These are phyloP conservation scores for Acanthosepion pharaonis DNA, from an alignment of 2,888 invertebrate genomes.

Conservation along the genomic window DNA sequence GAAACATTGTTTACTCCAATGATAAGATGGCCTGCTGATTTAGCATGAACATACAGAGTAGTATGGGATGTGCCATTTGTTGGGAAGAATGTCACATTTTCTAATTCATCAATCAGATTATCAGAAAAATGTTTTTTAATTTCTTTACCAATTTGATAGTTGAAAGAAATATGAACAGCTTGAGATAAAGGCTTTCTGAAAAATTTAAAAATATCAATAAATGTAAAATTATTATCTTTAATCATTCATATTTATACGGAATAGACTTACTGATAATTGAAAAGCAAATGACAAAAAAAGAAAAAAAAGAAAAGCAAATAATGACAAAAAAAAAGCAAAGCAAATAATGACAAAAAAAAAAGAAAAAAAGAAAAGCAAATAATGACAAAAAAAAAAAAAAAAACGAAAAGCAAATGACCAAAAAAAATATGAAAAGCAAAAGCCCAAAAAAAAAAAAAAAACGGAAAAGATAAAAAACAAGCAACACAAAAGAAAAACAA, in stretches of 20 bases:
- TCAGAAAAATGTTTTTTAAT: neutral
- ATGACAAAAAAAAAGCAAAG: too few relatives aligned
- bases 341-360: too few relatives aligned
- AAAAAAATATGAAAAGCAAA: too few relatives aligned
- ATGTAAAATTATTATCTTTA: neutral
- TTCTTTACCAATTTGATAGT: neutral
- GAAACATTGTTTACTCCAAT: neutral
- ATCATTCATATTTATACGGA: neutral
- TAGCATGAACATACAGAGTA: neutral
- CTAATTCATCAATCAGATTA: neutral
- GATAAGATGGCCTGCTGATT: neutral
- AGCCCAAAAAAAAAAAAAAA: too few relatives aligned
- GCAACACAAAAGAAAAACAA: too few relatives aligned
- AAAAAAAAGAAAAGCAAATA: too few relatives aligned
- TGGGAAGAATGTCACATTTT: neutral
- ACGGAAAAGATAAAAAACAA: too few relatives aligned
- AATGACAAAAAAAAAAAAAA: too few relatives aligned
- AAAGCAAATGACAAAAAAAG: neutral
- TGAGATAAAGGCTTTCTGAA: neutral
- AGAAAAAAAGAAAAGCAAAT: too few relatives aligned
- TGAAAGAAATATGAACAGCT: neutral
- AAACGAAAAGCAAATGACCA: too few relatives aligned
- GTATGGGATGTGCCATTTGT: neutral
- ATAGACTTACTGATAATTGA: neutral
- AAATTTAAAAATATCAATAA: neutral